Base-by-base conservation (phyloP, 1,140 invertebrate species). In the Drosophila lacertosa region DNA sequence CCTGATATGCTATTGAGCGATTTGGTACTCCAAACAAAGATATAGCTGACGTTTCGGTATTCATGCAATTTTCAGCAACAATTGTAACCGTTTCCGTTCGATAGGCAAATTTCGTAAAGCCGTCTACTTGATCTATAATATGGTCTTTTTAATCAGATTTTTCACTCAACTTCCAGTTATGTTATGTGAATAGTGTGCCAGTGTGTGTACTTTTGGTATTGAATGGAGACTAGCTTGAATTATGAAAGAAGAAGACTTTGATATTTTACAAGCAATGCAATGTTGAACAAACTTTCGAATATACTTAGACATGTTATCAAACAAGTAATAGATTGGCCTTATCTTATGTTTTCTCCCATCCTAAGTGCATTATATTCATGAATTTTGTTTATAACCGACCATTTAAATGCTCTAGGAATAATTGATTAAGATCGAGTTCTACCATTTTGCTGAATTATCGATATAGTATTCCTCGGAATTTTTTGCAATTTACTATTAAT, bases 311-410 rank as follows among this genome's bases (percentile, higher is more conserved):
- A n/a, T n/a, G n/a, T 37, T 37, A 37, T 37, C 35, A 13, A 37
- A n/a, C 35, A 11, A 37, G n/a, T 37, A 66, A 20, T 58, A 13
- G 3, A 40, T 50, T 48, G 7, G 11, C 63, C 9, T 48, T 65
- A 24, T 47, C 20, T 22, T 47, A 4, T 4, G 39, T 65, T 11
- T 55, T 65, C 22, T 50, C 18, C 44, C 54, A 50, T 5, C 35
- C 45, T 9, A 51, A 40, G 11, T 62, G 47, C 65, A 68, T 68
- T 10, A 60, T 40, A 33, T 9, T 48, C 44, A 26, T 45, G 47
- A 6, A 60, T 13, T 7, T 53, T 29, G 6, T 60, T 67, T n/a
- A 62, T 45, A 2, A 68, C 65, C 0, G 55, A 51, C 64, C 64
- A 51, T 32, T 20, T 62, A n/a, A 68, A 53, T n/a, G 45, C 33